Evolutionary conservation across 2,113 vertebrate genomes (phyloP).

Genomic region (Laticauda laticaudata): DNA sequence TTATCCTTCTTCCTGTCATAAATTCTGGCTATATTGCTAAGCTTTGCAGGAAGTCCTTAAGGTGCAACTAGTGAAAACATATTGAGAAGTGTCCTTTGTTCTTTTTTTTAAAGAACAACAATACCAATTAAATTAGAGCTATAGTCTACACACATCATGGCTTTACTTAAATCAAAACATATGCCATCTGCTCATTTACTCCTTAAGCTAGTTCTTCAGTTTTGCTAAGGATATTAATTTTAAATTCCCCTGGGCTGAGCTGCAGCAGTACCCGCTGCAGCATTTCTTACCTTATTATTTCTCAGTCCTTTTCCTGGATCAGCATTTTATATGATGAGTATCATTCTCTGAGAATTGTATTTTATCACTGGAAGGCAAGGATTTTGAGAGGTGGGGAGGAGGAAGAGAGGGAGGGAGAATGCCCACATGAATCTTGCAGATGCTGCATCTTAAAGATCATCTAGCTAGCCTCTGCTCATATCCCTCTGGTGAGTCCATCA

Average conservation of each 20-base stretch:
- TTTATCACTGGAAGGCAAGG: neutral
- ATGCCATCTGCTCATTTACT: slow-evolving; percentile 29
- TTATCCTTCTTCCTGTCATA: neutral
- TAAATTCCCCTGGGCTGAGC: slow-evolving; percentile 23
- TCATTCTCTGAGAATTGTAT: neutral
- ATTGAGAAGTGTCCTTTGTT: neutral
- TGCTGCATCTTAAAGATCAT: neutral
- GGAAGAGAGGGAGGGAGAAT: neutral
- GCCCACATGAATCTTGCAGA: neutral
- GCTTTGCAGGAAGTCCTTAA: slow-evolving; percentile 30
- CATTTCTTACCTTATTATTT: slow-evolving; percentile 11
- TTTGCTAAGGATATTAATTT: slow-evolving; percentile 19
- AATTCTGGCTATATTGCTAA: neutral
- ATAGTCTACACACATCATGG: slow-evolving; percentile 10
- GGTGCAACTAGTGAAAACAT: slow-evolving; percentile 28
- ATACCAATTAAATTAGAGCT: slow-evolving; percentile 32
- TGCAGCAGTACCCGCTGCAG: neutral
- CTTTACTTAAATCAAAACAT: slow-evolving; percentile 28
- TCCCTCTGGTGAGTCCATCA: neutral
- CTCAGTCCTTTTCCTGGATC: neutral
- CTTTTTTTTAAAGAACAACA: slow-evolving; percentile 4
- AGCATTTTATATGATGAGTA: slow-evolving; percentile 1
- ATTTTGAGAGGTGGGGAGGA: neutral
- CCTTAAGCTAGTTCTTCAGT: slow-evolving; percentile 26
- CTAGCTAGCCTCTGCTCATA: neutral